phyloP scores from a whole-genome alignment of 2,888 invertebrate species.

The Gryllus longicercus region DNA sequence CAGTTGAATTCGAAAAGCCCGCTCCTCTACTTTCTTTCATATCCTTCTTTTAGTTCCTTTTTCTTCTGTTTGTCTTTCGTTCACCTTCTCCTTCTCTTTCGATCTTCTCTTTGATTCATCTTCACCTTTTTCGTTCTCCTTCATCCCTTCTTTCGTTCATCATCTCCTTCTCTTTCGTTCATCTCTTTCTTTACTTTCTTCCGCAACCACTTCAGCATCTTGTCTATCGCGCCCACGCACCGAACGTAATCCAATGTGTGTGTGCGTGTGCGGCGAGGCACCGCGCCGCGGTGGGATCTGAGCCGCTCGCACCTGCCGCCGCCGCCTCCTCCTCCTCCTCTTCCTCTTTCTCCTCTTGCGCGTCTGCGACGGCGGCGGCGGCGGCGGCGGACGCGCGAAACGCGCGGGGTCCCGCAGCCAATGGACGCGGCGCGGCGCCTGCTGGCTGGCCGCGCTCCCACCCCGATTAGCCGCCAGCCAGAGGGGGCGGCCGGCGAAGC shows the following conservation, averaged over 20 bases:
- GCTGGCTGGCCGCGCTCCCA: background rate
- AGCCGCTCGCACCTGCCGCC: conserved; percentile 1
- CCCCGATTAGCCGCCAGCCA: conserved; percentile 17
- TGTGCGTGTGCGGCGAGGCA: background rate
- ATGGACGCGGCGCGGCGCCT: conserved; percentile 22
- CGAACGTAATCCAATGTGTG: background rate
- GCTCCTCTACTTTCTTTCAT: background rate
- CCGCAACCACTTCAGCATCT: background rate
- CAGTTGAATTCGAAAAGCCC: too few species aligned
- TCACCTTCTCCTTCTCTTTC: background rate
- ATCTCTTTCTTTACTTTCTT: background rate
- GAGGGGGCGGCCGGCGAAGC: background rate
- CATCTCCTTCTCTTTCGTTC: background rate
- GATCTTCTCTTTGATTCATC: background rate
- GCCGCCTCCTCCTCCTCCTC: background rate
- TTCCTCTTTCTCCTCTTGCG: background rate
- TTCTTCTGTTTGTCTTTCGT: background rate
- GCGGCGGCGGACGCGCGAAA: background rate
- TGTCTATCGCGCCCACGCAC: background rate
- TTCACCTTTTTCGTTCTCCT: background rate
- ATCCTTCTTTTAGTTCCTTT: background rate
- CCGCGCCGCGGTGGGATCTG: background rate
- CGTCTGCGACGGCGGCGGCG: background rate
- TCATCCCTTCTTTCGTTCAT: background rate
- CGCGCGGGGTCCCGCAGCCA: background rate